These are phyloP conservation scores for Laticauda laticaudata DNA, from an alignment of 2,113 vertebrate species.

Conservation along the genomic window DNA sequence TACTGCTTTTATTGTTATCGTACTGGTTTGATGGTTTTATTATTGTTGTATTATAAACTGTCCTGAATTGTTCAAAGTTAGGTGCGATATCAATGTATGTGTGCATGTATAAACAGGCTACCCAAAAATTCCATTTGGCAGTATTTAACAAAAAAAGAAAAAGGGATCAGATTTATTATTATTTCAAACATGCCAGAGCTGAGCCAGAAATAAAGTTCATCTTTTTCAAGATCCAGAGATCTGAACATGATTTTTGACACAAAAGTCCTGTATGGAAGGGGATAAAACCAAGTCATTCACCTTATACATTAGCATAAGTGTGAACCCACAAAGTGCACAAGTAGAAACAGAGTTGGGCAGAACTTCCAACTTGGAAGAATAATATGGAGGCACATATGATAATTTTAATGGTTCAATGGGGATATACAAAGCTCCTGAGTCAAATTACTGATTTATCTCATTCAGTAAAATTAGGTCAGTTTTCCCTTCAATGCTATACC, in stretches of 20 bases:
- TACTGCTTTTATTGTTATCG: background rate
- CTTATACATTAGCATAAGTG: background rate
- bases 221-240: background rate
- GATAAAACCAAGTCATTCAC: background rate
- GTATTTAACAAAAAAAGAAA: background rate
- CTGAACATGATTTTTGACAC: background rate
- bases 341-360: background rate
- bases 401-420: background rate
- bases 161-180: background rate
- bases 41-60: background rate
- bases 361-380: background rate
- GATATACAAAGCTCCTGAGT: background rate
- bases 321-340: background rate
- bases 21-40: background rate
- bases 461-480: background rate
- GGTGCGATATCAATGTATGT: background rate
- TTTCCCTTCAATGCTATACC: background rate
- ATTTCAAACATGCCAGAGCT: background rate
- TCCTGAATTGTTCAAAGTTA: background rate
- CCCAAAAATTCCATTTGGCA: background rate
- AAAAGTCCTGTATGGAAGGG: background rate
- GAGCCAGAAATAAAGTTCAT: background rate
- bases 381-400: fast-evolving
- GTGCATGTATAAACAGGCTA: background rate
- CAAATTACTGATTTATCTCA: background rate